These are phyloP conservation scores for Aplochiton taeniatus DNA, from an alignment of 2,797 vertebrate genomes.

Conservation along the genomic window DNA sequence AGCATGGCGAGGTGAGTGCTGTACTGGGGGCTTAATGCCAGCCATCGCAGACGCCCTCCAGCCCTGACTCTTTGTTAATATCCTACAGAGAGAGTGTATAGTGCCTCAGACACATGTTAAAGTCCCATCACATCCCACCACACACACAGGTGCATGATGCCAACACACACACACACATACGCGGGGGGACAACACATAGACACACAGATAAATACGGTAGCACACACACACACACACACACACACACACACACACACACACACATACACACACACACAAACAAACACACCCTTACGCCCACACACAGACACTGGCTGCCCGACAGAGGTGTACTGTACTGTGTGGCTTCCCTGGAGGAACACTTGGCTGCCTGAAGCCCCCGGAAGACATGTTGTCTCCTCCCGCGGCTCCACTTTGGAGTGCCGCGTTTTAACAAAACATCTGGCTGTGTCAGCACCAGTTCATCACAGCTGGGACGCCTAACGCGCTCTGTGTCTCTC, in stretches of 20 bases:
- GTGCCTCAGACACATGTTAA: conserved; percentile 39
- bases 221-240: not conserved
- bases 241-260: conserved; percentile 10
- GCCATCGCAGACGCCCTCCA: conserved; percentile 26
- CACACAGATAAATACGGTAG: conserved; percentile 10
- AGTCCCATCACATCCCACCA: too few relatives aligned
- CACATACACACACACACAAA: conserved; percentile 2
- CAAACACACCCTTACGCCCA: conserved; percentile 32
- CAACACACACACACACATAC: conserved; percentile 5
- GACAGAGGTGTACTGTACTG: conserved; percentile 34
- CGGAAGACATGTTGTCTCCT: conserved; percentile 58
- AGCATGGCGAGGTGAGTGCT: too few relatives aligned
- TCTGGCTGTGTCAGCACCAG: conserved; percentile 72
- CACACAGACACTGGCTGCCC: conserved; percentile 33
- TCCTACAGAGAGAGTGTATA: conserved; percentile 41
- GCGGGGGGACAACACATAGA: conserved; percentile 19
- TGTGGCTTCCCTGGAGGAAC: conserved; percentile 47
- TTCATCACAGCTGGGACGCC: conserved; percentile 63
- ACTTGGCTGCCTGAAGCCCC: conserved; percentile 62
- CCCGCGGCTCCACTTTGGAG: conserved; percentile 51
- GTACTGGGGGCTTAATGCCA: not conserved
- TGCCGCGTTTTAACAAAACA: conserved; percentile 72
- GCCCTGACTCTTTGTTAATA: conserved; percentile 36
- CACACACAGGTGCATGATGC: not conserved
- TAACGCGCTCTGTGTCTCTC: not conserved